phyloP scores from a whole-genome alignment of 2,797 vertebrate genomes.

The Agapornis canus region DNA sequence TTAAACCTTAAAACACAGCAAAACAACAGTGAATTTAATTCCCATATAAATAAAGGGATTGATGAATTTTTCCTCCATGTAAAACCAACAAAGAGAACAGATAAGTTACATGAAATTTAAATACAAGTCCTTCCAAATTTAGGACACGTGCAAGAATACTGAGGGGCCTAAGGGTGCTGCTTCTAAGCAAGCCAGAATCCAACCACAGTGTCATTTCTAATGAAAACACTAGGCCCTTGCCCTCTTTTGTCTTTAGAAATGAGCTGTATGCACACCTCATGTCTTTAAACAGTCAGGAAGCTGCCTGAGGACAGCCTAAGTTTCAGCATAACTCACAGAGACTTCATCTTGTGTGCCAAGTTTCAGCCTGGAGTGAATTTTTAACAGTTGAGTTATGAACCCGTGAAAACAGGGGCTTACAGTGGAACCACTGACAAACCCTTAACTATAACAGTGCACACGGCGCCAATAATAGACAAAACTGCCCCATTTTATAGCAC shows the following conservation, averaged over 20 bases:
- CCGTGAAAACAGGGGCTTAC: slow-evolving; percentile 30
- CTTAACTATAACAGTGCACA: neutral
- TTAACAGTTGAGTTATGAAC: slow-evolving; percentile 55
- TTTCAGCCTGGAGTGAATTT: slow-evolving; percentile 55
- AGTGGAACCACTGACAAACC: slow-evolving; percentile 51
- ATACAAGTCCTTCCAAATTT: neutral
- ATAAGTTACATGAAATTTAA: neutral
- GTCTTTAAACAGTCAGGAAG: slow-evolving; percentile 10
- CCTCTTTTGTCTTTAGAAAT: neutral
- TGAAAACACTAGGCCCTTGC: neutral
- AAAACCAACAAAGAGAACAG: neutral
- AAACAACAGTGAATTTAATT: neutral
- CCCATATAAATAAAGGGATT: neutral
- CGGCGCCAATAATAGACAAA: slow-evolving; percentile 54
- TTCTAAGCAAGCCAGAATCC: neutral
- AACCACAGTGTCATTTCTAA: neutral
- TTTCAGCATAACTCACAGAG: slow-evolving; percentile 22
- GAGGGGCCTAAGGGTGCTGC: neutral
- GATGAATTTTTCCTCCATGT: neutral
- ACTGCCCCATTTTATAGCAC: slow-evolving; percentile 62
- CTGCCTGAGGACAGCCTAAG: slow-evolving; percentile 29
- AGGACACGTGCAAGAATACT: rapidly evolving
- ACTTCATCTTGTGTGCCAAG: slow-evolving; percentile 21
- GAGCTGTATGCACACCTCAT: neutral
- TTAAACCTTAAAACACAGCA: neutral